Conservation (phyloP, 2,888 invertebrate genomes). For the Diarsia mendica region DNA sequence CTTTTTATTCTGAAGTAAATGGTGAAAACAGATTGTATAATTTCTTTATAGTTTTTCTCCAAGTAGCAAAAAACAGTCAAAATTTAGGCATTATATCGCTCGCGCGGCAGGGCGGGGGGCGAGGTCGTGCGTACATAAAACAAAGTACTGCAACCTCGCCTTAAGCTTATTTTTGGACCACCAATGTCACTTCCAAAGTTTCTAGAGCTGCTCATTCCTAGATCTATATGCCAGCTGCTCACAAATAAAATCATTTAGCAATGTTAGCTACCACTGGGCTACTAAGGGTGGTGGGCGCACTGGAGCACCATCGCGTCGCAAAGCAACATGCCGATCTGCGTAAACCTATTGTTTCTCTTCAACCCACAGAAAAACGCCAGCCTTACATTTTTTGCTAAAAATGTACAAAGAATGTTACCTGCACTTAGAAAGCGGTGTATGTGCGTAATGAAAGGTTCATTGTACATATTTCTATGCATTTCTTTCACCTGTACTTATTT, state of each 20-base stretch:
- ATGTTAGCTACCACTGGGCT: constrained; percentile 65
- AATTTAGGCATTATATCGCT: too few relatives aligned
- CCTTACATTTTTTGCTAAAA: constrained; percentile 62
- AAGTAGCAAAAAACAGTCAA: too few relatives aligned
- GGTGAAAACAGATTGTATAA: too few relatives aligned
- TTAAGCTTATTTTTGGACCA: neutral
- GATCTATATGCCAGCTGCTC: neutral
- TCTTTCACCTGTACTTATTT: constrained; percentile 46
- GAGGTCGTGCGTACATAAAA: too few relatives aligned
- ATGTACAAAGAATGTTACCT: constrained; percentile 74
- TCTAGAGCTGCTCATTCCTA: neutral
- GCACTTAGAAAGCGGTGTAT: constrained; percentile 53
- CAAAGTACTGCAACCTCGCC: too few relatives aligned
- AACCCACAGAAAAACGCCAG: constrained; percentile 63
- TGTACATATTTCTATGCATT: constrained; percentile 34
- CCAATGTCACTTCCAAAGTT: neutral
- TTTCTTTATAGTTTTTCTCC: too few relatives aligned
- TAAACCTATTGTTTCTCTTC: constrained; percentile 74
- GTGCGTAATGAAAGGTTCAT: constrained; percentile 27
- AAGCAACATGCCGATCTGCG: constrained; percentile 71
- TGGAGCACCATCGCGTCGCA: constrained; percentile 64
- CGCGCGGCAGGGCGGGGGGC: too few relatives aligned
- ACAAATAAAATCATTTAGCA: constrained; percentile 15
- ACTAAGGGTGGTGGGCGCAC: constrained; percentile 65
- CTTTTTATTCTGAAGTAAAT: too few relatives aligned